Conservation (phyloP, 2,113 vertebrate species). For the Xiphorhynchus elegans region DNA sequence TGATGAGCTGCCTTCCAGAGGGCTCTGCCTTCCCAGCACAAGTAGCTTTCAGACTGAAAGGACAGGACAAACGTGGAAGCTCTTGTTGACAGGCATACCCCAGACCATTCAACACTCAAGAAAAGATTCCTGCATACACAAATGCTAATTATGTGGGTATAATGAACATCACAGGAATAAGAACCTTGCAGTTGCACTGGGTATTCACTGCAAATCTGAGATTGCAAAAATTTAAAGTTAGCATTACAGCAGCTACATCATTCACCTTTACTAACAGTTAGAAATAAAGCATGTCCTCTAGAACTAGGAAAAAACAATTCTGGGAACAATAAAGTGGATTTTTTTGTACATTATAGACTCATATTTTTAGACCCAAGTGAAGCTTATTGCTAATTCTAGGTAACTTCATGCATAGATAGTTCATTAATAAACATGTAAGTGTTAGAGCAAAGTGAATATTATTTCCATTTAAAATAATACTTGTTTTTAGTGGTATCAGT, state of each 20-base stretch:
- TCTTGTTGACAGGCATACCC: not conserved
- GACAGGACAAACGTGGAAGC: accelerated
- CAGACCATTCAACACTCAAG: not conserved
- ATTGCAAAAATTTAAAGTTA: not conserved
- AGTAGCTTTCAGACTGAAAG: not conserved
- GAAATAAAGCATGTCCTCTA: not conserved
- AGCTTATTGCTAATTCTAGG: not conserved
- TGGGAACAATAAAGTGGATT: not conserved
- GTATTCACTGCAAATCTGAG: not conserved
- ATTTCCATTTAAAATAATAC: not conserved
- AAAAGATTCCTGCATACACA: not conserved
- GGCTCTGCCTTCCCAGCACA: not conserved
- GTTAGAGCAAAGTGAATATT: not conserved
- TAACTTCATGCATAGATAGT: not conserved
- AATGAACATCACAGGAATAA: not conserved
- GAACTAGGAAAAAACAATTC: not conserved
- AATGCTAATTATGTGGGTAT: not conserved
- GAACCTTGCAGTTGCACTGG: not conserved
- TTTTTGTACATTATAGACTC: not conserved
- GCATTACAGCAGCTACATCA: not conserved
- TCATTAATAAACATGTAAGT: not conserved
- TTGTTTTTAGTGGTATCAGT: not conserved
- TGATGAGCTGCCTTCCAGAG: not conserved
- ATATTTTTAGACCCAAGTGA: not conserved
- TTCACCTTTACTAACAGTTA: not conserved